phyloP scores from a whole-genome alignment of 2,113 vertebrate species.

The Corvus cornix region DNA sequence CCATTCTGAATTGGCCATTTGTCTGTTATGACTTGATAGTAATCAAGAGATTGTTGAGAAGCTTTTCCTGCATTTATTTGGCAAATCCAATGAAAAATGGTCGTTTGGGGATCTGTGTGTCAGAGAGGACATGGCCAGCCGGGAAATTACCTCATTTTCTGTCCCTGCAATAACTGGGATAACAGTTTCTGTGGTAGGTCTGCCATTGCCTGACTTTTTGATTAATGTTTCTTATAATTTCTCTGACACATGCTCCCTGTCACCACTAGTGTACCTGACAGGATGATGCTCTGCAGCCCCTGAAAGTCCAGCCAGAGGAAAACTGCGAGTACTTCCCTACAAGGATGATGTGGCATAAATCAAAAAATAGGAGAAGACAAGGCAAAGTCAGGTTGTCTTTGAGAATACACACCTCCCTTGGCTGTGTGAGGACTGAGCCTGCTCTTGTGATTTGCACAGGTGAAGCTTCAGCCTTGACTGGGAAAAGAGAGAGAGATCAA shows the following conservation, averaged over 20 bases:
- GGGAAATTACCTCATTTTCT: not conserved
- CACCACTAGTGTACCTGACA: not conserved
- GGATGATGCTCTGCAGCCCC: not conserved
- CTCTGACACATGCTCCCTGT: not conserved
- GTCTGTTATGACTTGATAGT: not conserved
- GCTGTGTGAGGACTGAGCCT: not conserved
- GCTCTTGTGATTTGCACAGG: not conserved
- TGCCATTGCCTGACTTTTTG: not conserved
- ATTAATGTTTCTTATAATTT: not conserved
- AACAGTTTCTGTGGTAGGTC: not conserved
- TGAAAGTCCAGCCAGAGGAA: not conserved
- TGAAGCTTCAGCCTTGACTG: not conserved
- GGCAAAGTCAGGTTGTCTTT: not conserved
- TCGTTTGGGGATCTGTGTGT: not conserved
- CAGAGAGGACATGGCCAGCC: not conserved
- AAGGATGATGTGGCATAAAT: not conserved
- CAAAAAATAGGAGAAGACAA: not conserved
- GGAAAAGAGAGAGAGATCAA: not conserved
- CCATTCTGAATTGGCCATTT: not conserved
- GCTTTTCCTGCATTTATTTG: not conserved
- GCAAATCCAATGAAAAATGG: not conserved
- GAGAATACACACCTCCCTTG: not conserved
- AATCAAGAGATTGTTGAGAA: not conserved
- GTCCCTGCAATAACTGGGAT: not conserved
- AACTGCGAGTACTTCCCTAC: not conserved